phyloP scores from a whole-genome alignment of 2,888 invertebrate species.

The Ectropis crepuscularia region DNA sequence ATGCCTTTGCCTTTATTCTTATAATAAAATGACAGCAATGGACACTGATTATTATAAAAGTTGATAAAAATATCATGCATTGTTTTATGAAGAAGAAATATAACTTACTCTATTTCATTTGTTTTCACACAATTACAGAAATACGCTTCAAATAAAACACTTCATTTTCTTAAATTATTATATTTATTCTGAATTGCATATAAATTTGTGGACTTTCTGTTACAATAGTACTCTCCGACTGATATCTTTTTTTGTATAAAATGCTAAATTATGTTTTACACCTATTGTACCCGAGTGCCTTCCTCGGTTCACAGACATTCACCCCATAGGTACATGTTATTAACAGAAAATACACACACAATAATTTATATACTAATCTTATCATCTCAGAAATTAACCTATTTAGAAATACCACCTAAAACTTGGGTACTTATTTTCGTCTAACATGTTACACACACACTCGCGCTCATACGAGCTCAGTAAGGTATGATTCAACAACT shows the following conservation, averaged over 20 bases:
- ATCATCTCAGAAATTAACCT: conserved; percentile 73
- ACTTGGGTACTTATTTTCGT: conserved; percentile 73
- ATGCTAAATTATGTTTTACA: conserved; percentile 78
- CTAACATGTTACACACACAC: conserved; percentile 72
- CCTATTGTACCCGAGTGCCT: conserved; percentile 75
- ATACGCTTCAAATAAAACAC: conserved; percentile 50
- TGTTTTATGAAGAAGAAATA: neutral
- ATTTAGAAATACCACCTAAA: conserved; percentile 74
- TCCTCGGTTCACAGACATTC: conserved; percentile 61
- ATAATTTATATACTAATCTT: conserved; percentile 81
- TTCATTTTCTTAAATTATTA: conserved; percentile 76
- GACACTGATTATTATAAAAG: no score
- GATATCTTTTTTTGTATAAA: conserved; percentile 81
- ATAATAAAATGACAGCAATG: no score
- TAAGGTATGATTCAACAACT: conserved; percentile 58
- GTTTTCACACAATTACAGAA: neutral
- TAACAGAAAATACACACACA: conserved; percentile 83
- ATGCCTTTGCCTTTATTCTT: no score
- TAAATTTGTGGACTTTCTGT: conserved; percentile 85
- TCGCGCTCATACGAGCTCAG: conserved; percentile 58
- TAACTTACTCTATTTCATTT: neutral
- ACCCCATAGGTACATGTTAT: conserved; percentile 66
- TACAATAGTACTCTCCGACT: conserved; percentile 81
- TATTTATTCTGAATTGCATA: conserved; percentile 84
- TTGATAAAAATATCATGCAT: no score